A percentile compares a stretch with the other conserved stretches of the same genome.
Evolutionary conservation across 2,888 invertebrate genomes (phyloP).

Genomic region (Parnassius smintheus): DNA sequence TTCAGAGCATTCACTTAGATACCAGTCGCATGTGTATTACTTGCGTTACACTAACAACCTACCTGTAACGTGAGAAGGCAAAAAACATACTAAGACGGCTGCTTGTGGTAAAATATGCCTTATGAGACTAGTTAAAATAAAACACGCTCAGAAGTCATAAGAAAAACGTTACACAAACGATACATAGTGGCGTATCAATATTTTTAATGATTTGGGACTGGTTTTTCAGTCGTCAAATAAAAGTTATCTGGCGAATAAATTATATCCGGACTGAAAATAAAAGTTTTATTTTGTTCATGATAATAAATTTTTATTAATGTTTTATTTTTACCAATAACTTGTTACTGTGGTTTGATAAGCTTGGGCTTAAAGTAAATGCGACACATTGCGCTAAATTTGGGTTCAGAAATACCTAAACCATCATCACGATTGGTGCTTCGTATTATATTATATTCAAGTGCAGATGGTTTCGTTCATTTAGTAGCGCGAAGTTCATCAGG

Average conservation of each 20-base stretch:
- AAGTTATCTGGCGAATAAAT: no score
- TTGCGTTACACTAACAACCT: slow-evolving; percentile 42
- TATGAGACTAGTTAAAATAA: slow-evolving; percentile 17
- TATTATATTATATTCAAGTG: neutral
- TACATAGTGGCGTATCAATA: neutral
- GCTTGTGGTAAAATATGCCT: slow-evolving; percentile 35
- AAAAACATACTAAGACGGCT: slow-evolving; percentile 35
- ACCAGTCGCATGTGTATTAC: slow-evolving; percentile 53
- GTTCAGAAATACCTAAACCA: no score
- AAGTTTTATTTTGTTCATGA: neutral
- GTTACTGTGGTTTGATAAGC: slow-evolving; percentile 8
- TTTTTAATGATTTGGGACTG: no score
- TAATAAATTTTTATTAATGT: neutral
- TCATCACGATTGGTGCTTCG: no score
- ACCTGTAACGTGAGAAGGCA: slow-evolving; percentile 63
- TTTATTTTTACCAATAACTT: slow-evolving; percentile 3
- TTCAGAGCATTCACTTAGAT: slow-evolving; percentile 71
- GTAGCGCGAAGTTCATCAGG: slow-evolving; percentile 73
- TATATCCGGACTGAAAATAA: no score
- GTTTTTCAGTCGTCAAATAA: no score
- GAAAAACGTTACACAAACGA: slow-evolving; percentile 16
- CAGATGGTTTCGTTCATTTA: slow-evolving; percentile 49
- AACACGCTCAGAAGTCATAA: slow-evolving; percentile 9
- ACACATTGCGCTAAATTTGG: no score
- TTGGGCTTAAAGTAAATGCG: slow-evolving; percentile 2